Evolutionary conservation across 2,113 vertebrate species (phyloP), one percentile per base, ranked within the genome.

Genomic region (Forbesichthys agassizii): DNA sequence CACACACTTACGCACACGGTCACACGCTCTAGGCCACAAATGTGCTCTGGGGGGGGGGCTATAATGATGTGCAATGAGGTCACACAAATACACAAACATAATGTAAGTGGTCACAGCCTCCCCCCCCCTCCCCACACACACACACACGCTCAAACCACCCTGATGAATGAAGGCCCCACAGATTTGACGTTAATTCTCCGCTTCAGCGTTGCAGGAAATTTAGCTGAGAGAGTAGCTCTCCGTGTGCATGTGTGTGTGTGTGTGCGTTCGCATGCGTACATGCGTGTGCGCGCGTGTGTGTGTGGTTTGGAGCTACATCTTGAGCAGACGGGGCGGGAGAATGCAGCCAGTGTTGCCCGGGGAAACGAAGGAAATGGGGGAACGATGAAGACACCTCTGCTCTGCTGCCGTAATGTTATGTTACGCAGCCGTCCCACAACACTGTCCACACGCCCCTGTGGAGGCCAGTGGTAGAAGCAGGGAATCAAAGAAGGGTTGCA

Each of bases 221-320:
- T 91, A 16, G 47, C 83, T 62, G 77, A 88, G 85, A 84, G 71
- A 72, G 64, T 77, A 42, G 56, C 64, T 16, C 18, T 6, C 11
- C 46, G 42, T 42, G 20, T n/a, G 67, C 9, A 59, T 42, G 70
- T 61, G 73, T 72, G 61, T 27, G 63, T 59, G 33, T 11, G 73
- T 46, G 79, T 78, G 75, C 64, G 64, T 71, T 16, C 16, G 61
- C 27, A 73, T 70, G 59, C 68, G 75, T 60, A 69, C 71, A 68
- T 59, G 79, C 71, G 66, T 47, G 74, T 63, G 83, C 84, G 65
- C 49, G 79, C 73, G 77, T 81, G 71, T 71, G 87, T 77, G 91
- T 77, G 77, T 90, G 90, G 91, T 91, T 91, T 92, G 83, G 83
- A 90, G 91, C 91, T 89, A 91, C 91, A 93, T 93, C 92, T 93